Conservation (phyloP, 2,888 invertebrate genomes). For the Acheta domesticus region DNA sequence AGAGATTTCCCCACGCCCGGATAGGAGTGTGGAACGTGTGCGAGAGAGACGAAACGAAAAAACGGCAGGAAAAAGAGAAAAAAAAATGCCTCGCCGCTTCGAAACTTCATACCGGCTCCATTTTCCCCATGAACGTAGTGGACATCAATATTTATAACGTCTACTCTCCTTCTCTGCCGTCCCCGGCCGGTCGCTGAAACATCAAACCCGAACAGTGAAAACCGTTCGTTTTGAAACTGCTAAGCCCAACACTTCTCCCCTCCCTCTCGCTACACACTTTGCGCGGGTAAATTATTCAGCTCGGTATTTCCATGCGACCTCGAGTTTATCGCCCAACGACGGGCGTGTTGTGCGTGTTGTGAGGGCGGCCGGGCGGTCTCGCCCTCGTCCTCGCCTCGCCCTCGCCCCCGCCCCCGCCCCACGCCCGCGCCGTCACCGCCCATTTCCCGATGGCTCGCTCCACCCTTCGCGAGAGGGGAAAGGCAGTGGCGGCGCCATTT, state of each 20-base stretch:
- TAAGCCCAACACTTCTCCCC: conserved; percentile 23
- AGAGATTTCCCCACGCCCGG: background rate
- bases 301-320: background rate
- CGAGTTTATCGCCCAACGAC: background rate
- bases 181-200: conserved; percentile 4
- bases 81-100: background rate
- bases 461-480: background rate
- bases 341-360: conserved; percentile 5
- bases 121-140: background rate
- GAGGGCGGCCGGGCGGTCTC: background rate
- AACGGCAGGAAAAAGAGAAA: background rate
- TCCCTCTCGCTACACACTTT: background rate
- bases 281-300: background rate
- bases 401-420: no score
- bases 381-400: no score
- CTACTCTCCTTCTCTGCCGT: conserved; percentile 25
- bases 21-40: background rate
- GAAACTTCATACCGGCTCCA: background rate
- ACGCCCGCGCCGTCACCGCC: background rate
- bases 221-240: conserved; percentile 32
- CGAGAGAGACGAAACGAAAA: background rate
- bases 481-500: background rate
- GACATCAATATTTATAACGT: conserved; percentile 32
- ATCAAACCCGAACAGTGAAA: conserved; percentile 30
- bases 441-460: background rate